phyloP scores from a whole-genome alignment of 2,797 vertebrate species.

The Amniataba percoides region DNA sequence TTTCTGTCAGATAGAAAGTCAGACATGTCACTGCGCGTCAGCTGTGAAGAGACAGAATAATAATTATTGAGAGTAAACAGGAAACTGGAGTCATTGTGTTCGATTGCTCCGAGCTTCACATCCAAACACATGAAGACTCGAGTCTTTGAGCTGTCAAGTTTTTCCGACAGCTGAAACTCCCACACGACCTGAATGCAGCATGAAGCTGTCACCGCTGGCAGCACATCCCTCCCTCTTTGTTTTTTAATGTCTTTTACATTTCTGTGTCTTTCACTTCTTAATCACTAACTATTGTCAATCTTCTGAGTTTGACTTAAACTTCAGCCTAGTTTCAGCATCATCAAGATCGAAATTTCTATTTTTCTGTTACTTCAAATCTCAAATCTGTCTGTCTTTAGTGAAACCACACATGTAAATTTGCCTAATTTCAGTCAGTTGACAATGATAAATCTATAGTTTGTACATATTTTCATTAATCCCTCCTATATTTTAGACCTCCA shows the following conservation, averaged over 20 bases:
- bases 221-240: slow-evolving; percentile 8
- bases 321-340: too few relatives aligned
- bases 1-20: background rate
- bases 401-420: too few relatives aligned
- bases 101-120: slow-evolving; percentile 11
- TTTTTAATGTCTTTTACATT: background rate
- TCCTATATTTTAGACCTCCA: too few relatives aligned
- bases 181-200: slow-evolving; percentile 47
- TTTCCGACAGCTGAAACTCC: slow-evolving; percentile 32
- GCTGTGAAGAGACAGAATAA: slow-evolving; percentile 4
- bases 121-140: slow-evolving; percentile 7
- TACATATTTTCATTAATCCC: too few relatives aligned
- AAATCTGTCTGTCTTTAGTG: too few relatives aligned
- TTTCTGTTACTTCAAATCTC: too few relatives aligned
- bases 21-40: background rate
- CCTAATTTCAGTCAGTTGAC: too few relatives aligned
- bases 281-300: background rate
- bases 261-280: background rate
- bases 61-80: slow-evolving; percentile 2
- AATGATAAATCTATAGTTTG: too few relatives aligned
- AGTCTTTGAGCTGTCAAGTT: slow-evolving; percentile 39
- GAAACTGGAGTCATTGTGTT: slow-evolving; percentile 13
- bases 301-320: background rate
- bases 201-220: slow-evolving; percentile 21
- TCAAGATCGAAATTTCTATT: too few relatives aligned